phyloP scores from a whole-genome alignment of 1,140 invertebrate species.

The Drosophila nebulosa region DNA sequence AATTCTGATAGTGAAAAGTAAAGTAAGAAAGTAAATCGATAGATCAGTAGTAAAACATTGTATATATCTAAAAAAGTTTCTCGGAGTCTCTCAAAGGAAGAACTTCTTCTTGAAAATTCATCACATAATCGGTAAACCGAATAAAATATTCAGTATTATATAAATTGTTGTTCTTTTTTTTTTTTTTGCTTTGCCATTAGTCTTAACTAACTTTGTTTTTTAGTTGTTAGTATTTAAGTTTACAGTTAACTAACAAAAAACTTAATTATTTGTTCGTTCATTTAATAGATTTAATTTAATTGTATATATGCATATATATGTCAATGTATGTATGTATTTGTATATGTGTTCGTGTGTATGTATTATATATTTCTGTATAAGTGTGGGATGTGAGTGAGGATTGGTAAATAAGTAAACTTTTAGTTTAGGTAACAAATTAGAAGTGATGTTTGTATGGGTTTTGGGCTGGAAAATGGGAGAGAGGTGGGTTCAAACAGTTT shows the following conservation, averaged over 20 bases:
- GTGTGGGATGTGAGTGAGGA: constrained; percentile 25
- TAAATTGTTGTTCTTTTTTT: not conserved
- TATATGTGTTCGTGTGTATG: constrained; percentile 20
- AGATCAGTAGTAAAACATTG: no score
- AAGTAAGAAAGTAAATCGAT: no score
- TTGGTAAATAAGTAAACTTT: not conserved
- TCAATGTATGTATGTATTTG: constrained; percentile 18
- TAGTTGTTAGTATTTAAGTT: constrained; percentile 37
- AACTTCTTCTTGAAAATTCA: not conserved
- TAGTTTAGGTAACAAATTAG: not conserved
- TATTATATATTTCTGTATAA: constrained; percentile 29
- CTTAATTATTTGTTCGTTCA: constrained; percentile 18
- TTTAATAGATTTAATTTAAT: constrained; percentile 27
- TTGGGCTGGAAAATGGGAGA: constrained; percentile 21
- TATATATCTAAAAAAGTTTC: no score
- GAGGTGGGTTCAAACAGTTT: constrained; percentile 20
- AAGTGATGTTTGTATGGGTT: not conserved
- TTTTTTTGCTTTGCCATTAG: not conserved
- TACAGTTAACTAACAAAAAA: constrained; percentile 27
- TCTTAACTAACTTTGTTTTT: constrained; percentile 33
- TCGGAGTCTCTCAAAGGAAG: no score
- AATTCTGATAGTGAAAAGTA: no score
- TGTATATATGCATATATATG: constrained; percentile 12
- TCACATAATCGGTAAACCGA: not conserved
- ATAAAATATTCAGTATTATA: not conserved